Evolutionary conservation across 2,888 invertebrate genomes (phyloP).

Genomic region (Napeogenes sylphis): DNA sequence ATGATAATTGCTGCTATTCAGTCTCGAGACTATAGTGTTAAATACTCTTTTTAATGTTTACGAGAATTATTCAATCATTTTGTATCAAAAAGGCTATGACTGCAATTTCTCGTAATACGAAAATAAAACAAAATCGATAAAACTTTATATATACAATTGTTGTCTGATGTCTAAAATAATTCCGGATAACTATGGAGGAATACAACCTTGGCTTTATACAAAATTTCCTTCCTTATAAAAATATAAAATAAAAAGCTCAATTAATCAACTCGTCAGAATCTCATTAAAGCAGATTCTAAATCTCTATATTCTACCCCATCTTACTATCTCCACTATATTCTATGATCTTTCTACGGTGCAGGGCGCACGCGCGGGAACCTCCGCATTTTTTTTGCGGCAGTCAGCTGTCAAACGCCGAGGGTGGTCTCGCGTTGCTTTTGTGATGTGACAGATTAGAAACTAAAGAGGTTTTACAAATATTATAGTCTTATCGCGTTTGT

Average conservation of each 20-base stretch:
- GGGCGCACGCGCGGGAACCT: constrained; percentile 48
- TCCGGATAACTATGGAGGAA: too few species aligned
- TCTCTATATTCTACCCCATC: not conserved
- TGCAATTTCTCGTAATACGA: too few species aligned
- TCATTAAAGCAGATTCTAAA: not conserved
- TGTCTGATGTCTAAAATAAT: too few species aligned
- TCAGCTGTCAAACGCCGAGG: constrained; percentile 55
- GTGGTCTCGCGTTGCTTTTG: constrained; percentile 34
- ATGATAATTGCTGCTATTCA: too few species aligned
- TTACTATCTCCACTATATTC: constrained; percentile 17
- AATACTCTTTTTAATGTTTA: too few species aligned
- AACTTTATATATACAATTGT: too few species aligned
- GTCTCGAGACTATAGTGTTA: too few species aligned
- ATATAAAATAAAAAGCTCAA: not conserved
- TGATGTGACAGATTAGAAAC: constrained; percentile 15
- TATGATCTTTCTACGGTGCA: constrained; percentile 17
- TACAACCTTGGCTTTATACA: too few species aligned
- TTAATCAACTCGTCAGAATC: not conserved
- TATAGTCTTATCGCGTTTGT: not conserved
- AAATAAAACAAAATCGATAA: too few species aligned
- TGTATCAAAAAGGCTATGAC: too few species aligned
- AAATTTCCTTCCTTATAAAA: too few species aligned
- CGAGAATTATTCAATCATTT: too few species aligned
- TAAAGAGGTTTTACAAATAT: constrained; percentile 18
- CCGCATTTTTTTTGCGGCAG: constrained; percentile 39